Percentiles rank a stretch among this genome's conserved stretches.
Conservation (phyloP, 1,140 invertebrate species). For the Calephelis nemesis region DNA sequence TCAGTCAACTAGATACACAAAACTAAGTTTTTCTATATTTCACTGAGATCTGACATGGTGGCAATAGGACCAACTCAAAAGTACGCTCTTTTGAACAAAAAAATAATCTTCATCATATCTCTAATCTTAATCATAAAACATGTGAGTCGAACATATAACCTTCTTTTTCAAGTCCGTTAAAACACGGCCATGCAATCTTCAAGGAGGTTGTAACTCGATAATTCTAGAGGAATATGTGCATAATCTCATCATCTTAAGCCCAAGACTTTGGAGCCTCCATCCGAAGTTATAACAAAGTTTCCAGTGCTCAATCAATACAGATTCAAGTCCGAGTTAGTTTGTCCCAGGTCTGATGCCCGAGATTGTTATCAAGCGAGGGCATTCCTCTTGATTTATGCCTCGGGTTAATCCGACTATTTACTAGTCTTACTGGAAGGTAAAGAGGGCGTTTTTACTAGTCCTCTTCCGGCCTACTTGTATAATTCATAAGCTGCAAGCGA, state of each 20-base stretch:
- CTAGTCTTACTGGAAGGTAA: slow-evolving; percentile 75
- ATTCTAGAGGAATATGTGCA: background rate
- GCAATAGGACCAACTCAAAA: too few relatives aligned
- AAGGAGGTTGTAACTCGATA: background rate
- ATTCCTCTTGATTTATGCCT: slow-evolving; percentile 63
- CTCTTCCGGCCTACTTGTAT: slow-evolving; percentile 40
- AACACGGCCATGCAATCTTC: too few relatives aligned
- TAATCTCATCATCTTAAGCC: background rate
- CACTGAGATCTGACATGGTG: too few relatives aligned
- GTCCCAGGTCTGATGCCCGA: slow-evolving; percentile 42
- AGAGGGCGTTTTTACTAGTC: slow-evolving; percentile 60
- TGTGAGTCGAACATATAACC: too few relatives aligned
- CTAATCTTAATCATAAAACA: too few relatives aligned
- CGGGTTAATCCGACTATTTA: slow-evolving; percentile 76
- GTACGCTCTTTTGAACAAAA: too few relatives aligned
- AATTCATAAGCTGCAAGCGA: slow-evolving; percentile 32
- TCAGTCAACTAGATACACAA: too few relatives aligned
- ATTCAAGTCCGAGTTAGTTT: slow-evolving; percentile 29
- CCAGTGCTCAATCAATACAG: slow-evolving; percentile 10
- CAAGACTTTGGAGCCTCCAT: background rate
- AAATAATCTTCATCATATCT: too few relatives aligned
- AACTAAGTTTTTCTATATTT: too few relatives aligned
- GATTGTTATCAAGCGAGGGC: slow-evolving; percentile 46
- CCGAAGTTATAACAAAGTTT: slow-evolving; percentile 13
- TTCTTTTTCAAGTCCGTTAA: too few relatives aligned